Base-by-base conservation (phyloP, 37 sponge, comb jelly and placozoan species). In the Tethya wilhelma region DNA sequence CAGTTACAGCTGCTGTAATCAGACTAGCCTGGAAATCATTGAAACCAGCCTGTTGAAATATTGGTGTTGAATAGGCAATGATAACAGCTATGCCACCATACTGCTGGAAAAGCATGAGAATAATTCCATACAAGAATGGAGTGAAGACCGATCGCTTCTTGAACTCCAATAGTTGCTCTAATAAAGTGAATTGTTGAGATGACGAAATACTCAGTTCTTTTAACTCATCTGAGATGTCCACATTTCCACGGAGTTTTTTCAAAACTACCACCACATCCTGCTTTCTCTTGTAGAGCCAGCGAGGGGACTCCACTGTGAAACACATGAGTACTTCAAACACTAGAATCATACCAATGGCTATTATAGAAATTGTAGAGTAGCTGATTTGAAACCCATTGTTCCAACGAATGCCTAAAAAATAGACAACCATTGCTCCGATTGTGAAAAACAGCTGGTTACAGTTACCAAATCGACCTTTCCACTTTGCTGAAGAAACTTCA, bases 31-130 rank as follows among this genome's bases (percentile, higher is more conserved):
- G 26, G 0, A 37, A 36, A 26, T 28, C 55, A 11, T 46, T 32
- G 1, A 80, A 19, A 0, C 74, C 78, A 53, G 85, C 84, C 2
- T 66, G 17, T 0, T 58, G 4, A n/a, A 90, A 79, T 34, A 96
- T 84, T 0, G 67, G 59, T 19, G 80, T 67, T 4, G 91, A 66
- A 62, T 67, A 92, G 67, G 87, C 89, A 0, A 82, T 44, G 25
- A 91, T 80, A 0, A 85, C 90, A 79, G 86, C 86, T 40, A 96
- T 86, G 42, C 96, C 96, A 56, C 75, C 66, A 12, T 86, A 76
- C 85, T 86, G 93, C 65, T 90, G 94, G 36, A 96, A 93, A 44
- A 79, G 56, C 88, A 90, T 86, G 28, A 93, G 42, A 3, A 77
- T 44, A 1, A 86, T 40, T 0, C 67, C 82, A 1, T 86, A 44